Base-by-base conservation (phyloP, 2,888 invertebrate genomes). In the Tetranychus piercei region DNA sequence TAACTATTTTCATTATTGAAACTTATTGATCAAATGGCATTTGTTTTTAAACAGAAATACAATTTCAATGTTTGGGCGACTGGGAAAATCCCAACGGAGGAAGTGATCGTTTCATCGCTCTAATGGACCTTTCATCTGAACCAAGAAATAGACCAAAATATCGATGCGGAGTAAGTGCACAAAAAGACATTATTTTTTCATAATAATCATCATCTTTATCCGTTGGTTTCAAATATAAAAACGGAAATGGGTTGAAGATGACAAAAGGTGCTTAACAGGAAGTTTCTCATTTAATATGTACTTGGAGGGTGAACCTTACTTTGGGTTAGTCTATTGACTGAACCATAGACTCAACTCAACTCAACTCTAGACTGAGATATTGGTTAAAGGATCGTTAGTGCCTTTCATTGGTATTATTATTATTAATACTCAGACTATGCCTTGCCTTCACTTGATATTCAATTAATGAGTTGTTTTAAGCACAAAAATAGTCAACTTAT, bases 61-160 rank as follows among this genome's bases (percentile, higher is more conserved):
- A 84, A 75, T 87, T 87, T 79, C 85, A 87, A 78, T 88, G 88
- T 80, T 81, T 88, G 77, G 88, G 87, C 44, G 85, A 86, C 79
- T 88, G 88, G 88, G 83, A 84, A 76, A 86, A 86, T 15, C 81
- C 83, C 7, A 83, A 84, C 76, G 34, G 45, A 15, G 44, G 34
- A 64, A 84, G 85, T 34, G 85, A 87, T 78, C 83, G 84, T 55
- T 88, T 85, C 80, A 80, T 88, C 75, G 79, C 79, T 34, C 73
- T 80, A 64, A 79, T 80, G 77, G 79, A 79, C 74, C 71, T 77
- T 6, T 69, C 78, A 20, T 34, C 34, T 3, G 79, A 78, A 23
- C 78, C 79, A 9, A 77, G 79, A 74, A 77, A 78, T 44, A 71
- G 79, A 65, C 80, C 80, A 7, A 78, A 78, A 72, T 80, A 80